These are phyloP conservation scores for Hedya salicella DNA, from an alignment of 2,888 invertebrate species.

Conservation along the genomic window DNA sequence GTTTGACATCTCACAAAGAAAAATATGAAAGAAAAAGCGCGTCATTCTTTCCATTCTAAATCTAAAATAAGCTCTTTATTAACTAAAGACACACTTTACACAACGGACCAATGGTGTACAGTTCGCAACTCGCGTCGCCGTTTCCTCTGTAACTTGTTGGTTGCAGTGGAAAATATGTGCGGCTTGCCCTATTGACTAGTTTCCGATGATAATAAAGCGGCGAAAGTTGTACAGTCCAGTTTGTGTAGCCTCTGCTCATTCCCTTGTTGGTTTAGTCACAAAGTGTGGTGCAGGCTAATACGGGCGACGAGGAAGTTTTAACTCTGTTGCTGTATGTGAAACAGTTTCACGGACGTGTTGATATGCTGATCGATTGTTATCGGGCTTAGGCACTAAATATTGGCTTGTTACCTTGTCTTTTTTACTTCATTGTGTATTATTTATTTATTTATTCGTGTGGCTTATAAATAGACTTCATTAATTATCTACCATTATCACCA, in stretches of 20 bases:
- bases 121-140: constrained; percentile 2
- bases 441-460: no score
- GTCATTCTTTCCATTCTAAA: not conserved
- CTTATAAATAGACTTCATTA: no score
- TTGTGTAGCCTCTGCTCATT: constrained; percentile 1
- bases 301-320: no score
- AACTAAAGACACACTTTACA: not conserved
- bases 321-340: not conserved
- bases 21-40: not conserved
- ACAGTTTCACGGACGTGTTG: not conserved
- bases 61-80: constrained; percentile 8
- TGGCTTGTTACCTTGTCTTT: no score
- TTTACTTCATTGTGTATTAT: no score
- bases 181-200: constrained; percentile 16
- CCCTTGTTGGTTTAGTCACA: not conserved
- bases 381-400: no score
- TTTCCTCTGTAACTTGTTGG: constrained; percentile 26
- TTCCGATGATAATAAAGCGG: constrained; percentile 23
- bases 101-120: not conserved
- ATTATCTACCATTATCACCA: no score
- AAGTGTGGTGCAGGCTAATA: not conserved
- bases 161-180: constrained; percentile 10
- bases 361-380: not conserved
- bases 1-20: not conserved
- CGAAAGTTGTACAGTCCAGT: constrained; percentile 9